Conservation (phyloP, 2,888 invertebrate species). For the Notodonta dromedarius region DNA sequence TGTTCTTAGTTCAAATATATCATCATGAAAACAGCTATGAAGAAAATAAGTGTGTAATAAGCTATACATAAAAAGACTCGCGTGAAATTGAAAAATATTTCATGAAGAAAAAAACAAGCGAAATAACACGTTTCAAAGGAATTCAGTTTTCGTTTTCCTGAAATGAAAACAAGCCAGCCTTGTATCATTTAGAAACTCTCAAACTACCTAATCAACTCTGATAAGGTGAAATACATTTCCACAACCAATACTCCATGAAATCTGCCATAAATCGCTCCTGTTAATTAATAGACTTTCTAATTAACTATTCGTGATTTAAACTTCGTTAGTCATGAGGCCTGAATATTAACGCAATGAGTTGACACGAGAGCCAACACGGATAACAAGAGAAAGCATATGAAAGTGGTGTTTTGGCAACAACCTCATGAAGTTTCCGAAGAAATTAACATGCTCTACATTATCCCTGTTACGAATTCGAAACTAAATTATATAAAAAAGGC, state of each 20-base stretch:
- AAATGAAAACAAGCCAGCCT: background rate
- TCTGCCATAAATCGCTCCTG: background rate
- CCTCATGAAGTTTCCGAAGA: background rate
- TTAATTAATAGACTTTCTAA: constrained; percentile 3
- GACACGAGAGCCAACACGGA: background rate
- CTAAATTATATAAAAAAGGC: too few relatives aligned
- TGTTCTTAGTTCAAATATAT: too few relatives aligned
- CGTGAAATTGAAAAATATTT: too few relatives aligned
- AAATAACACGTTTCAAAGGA: too few relatives aligned
- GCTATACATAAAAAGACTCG: too few relatives aligned
- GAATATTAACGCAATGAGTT: constrained; percentile 2
- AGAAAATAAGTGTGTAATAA: too few relatives aligned
- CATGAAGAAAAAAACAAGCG: too few relatives aligned
- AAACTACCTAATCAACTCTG: background rate
- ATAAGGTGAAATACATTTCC: background rate
- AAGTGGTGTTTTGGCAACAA: background rate
- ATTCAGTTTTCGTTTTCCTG: background rate
- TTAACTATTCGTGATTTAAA: background rate
- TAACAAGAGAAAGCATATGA: constrained; percentile 3
- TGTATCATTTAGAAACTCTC: background rate
- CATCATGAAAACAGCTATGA: too few relatives aligned
- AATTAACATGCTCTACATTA: background rate
- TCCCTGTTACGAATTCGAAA: background rate
- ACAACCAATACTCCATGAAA: background rate
- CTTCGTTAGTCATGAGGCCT: constrained; percentile 1